Evolutionary conservation across 2,797 vertebrate species (phyloP), one percentile per base, ranked within the genome.

Genomic region (Peromyscus aztecus): DNA sequence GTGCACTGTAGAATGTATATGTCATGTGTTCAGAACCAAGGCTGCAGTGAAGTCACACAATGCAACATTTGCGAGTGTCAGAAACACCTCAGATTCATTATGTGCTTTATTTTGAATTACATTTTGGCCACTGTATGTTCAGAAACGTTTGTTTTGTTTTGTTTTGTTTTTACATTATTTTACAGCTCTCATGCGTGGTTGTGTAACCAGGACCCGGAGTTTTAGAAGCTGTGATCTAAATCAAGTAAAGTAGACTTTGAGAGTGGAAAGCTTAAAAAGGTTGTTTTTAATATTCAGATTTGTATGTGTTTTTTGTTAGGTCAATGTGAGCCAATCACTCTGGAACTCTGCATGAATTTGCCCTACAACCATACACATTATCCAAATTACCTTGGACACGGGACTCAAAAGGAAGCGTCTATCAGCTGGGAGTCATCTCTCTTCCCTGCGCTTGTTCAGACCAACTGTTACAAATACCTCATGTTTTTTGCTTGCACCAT

Each of bases 401-500:
- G 97, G 95, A 99, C 99, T 8, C 99, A 99, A 98, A 98, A 99
- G 31, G 99, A 99, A 98, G 99, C 99, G 43, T 99, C 99, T 0
- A 98, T 99, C 97, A 99, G 99, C 98, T 99, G 99, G 99, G 99
- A 99, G 97, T 99, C 99, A 0, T 99, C 99, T 0, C 99, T 99
- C 76, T 99, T 99, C 97, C 99, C 99, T 3, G 99, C 99, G 1
- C 99, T 99, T 97, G 99, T 99, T 95, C 99, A 99, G 97, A 99
- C 99, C 77, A 99, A 99, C 98, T 99, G 99, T 98, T 99, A 99
- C 98, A 99, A 99, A 96, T 99, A 99, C 98, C 99, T 99, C 96
- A 99, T 99, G 99, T 99, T 99, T 98, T 99, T 99, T 97, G 99
- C 99, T 96, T 99, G 99, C 96, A 99, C 99, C 0, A 98, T 99